phyloP scores from a whole-genome alignment of 1,140 invertebrate species.

The Nephila pilipes region DNA sequence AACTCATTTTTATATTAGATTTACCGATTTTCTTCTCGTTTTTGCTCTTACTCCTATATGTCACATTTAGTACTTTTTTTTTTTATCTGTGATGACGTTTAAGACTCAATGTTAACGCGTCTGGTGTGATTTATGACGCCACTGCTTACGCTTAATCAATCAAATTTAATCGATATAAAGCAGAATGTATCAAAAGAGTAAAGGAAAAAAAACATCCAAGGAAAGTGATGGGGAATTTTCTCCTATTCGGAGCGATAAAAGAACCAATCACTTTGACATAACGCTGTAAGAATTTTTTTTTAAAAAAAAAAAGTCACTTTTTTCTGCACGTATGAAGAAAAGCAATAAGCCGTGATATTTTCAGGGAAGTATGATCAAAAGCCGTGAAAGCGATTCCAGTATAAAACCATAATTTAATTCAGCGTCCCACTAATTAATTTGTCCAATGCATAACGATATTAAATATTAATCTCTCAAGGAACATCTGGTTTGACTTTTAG shows the following conservation, averaged over 20 bases:
- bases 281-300: conserved; percentile 36
- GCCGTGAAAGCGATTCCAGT: background rate
- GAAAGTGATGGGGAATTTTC: conserved; percentile 56
- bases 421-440: conserved; percentile 11
- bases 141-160: conserved; percentile 68
- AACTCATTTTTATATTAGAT: conserved; percentile 38
- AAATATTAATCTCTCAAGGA: conserved; percentile 44
- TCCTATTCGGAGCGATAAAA: conserved; percentile 49
- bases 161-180: conserved; percentile 70
- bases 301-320: background rate
- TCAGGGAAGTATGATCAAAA: background rate
- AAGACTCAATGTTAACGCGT: conserved; percentile 68
- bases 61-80: background rate
- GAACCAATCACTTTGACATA: conserved; percentile 57
- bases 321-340: background rate
- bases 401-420: conserved; percentile 48
- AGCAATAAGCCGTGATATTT: conserved; percentile 23
- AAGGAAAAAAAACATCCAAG: background rate
- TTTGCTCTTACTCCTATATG: background rate
- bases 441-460: conserved; percentile 34
- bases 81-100: conserved; percentile 41
- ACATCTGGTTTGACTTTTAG: conserved; percentile 16
- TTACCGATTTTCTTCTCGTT: background rate
- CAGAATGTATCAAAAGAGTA: conserved; percentile 12
- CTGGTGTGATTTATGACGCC: conserved; percentile 63